These are phyloP conservation scores for Drosophila emarginata DNA, from an alignment of 2,888 invertebrate species.

Conservation along the genomic window DNA sequence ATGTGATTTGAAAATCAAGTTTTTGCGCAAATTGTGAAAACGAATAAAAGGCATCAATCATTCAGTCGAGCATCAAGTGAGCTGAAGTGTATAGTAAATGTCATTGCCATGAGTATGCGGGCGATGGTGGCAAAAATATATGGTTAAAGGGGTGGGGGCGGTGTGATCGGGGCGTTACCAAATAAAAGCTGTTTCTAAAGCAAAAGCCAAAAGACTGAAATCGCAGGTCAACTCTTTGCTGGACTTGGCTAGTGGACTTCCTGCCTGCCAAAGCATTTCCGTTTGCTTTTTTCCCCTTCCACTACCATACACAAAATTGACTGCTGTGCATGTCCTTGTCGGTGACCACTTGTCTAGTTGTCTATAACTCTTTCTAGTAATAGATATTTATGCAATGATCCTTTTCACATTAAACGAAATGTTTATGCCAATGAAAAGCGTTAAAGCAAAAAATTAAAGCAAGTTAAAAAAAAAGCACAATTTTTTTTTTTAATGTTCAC, in stretches of 20 bases:
- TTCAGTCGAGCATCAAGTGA: constrained; percentile 71
- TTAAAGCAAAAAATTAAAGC: no score
- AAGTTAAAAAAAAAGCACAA: no score
- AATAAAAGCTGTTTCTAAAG: not conserved
- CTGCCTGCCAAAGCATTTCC: constrained; percentile 64
- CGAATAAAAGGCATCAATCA: constrained; percentile 75
- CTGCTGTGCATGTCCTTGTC: constrained; percentile 25
- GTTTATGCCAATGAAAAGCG: no score
- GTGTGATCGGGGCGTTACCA: no score
- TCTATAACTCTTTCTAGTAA: not conserved
- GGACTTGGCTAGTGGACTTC: constrained; percentile 50
- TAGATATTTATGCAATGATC: constrained; percentile 34
- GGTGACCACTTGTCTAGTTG: not conserved
- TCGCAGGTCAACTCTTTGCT: constrained; percentile 6
- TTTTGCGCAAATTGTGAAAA: constrained; percentile 50
- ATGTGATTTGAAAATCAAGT: constrained; percentile 74
- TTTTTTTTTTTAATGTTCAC: no score
- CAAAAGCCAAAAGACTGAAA: not conserved
- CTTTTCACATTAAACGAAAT: constrained; percentile 17
- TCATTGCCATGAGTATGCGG: constrained; percentile 47
- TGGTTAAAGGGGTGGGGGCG: not conserved
- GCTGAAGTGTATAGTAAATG: constrained; percentile 76
- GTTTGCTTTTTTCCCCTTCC: constrained; percentile 17
- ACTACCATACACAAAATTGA: constrained; percentile 4
- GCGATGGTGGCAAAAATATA: not conserved